Conservation (phyloP, 92 coral and sea anemone genomes). For the Nematostella vectensis region DNA sequence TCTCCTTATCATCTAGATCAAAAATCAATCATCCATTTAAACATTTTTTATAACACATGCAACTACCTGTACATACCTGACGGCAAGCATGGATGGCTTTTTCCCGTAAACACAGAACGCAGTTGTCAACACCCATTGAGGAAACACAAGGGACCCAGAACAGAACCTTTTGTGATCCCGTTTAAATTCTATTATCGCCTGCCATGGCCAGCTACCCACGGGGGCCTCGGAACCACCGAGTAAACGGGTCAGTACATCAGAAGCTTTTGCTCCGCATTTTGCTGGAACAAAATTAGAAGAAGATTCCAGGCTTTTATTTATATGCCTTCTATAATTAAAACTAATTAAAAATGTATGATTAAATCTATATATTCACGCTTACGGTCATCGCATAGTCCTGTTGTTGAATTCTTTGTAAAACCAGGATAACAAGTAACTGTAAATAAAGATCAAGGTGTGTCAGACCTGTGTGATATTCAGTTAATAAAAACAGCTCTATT, state of each 20-base stretch:
- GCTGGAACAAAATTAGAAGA: slow-evolving; percentile 13
- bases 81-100: slow-evolving; percentile 28
- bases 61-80: no score
- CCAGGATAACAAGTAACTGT: slow-evolving; percentile 48
- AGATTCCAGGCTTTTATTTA: not conserved
- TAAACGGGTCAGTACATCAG: slow-evolving; percentile 15
- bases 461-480: no score
- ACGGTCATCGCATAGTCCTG: slow-evolving; percentile 58
- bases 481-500: no score
- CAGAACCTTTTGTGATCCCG: slow-evolving; percentile 32
- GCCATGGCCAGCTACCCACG: slow-evolving; percentile 64
- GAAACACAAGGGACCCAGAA: slow-evolving; percentile 47
- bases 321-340: no score
- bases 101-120: slow-evolving; percentile 62
- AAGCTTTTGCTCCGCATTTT: slow-evolving; percentile 53
- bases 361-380: slow-evolving; percentile 9
- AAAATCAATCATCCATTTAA: no score
- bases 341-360: not conserved
- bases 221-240: slow-evolving; percentile 39
- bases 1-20: no score
- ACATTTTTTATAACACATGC: no score
- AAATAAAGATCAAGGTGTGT: not conserved
- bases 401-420: slow-evolving; percentile 26
- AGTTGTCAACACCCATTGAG: slow-evolving; percentile 64
- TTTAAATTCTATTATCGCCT: slow-evolving; percentile 45